A percentile compares a stretch with the other conserved stretches of the same genome.
Conservation (phyloP, 2,113 vertebrate genomes). For the Octodon degus region DNA sequence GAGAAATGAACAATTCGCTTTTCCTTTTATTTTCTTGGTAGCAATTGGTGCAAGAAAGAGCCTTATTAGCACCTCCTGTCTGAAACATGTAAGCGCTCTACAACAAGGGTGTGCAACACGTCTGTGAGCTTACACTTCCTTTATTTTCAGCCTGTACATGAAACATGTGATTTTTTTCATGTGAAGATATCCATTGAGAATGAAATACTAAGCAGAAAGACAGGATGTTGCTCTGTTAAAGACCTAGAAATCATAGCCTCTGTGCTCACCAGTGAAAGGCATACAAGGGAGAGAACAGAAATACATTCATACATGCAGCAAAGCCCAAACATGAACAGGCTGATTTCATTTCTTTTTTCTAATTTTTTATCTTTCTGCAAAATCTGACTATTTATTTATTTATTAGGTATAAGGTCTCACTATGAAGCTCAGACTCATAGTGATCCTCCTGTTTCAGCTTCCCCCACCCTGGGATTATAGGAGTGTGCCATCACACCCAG, state of each 20-base stretch:
- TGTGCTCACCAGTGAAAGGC: slow-evolving; percentile 64
- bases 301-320: slow-evolving; percentile 72
- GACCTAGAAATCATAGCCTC: background rate
- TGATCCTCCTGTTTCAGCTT: too few species aligned
- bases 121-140: slow-evolving; percentile 61
- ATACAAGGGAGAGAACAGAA: slow-evolving; percentile 64
- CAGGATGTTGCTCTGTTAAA: slow-evolving; percentile 62
- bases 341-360: background rate
- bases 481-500: too few species aligned
- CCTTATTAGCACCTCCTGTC: background rate
- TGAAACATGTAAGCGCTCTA: slow-evolving; percentile 46
- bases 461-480: too few species aligned
- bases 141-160: slow-evolving; percentile 42
- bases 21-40: background rate
- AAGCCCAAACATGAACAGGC: slow-evolving; percentile 32
- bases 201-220: slow-evolving; percentile 61
- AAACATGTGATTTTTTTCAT: slow-evolving; percentile 61
- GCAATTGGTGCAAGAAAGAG: slow-evolving; percentile 47
- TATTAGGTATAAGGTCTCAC: too few species aligned
- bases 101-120: background rate
- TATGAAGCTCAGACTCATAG: too few species aligned
- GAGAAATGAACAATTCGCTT: background rate
- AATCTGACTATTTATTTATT: too few species aligned
- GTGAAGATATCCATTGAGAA: slow-evolving; percentile 59
- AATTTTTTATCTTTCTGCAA: too few species aligned